Conservation (phyloP, 1,140 invertebrate genomes). For the Telenomus remus region DNA sequence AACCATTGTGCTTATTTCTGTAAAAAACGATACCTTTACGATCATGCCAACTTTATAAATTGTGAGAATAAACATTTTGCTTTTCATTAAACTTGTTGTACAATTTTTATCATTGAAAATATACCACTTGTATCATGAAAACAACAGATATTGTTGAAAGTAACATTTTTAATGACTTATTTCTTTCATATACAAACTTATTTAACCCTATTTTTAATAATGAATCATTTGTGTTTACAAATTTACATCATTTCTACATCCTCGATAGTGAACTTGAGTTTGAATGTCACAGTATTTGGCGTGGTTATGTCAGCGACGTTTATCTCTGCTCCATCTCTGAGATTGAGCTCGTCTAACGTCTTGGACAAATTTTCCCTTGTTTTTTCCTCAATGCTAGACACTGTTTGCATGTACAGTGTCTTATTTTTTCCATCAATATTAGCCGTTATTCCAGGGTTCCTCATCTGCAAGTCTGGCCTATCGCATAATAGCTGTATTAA, state of each 20-base stretch:
- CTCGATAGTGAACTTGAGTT: slow-evolving; percentile 78
- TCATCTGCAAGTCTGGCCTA: slow-evolving; percentile 86
- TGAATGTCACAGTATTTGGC: slow-evolving; percentile 85
- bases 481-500: slow-evolving; percentile 88
- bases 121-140: no score
- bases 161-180: no score
- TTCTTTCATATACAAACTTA: no score
- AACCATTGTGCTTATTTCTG: slow-evolving; percentile 2
- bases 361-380: slow-evolving; percentile 92
- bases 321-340: slow-evolving; percentile 88
- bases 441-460: slow-evolving; percentile 88
- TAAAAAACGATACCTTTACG: no score
- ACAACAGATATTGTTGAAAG: no score
- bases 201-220: no score
- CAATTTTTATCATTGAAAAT: no score
- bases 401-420: slow-evolving; percentile 94
- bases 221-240: no score
- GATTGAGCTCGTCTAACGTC: slow-evolving; percentile 87
- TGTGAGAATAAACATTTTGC: no score
- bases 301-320: slow-evolving; percentile 93
- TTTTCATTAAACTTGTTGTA: no score
- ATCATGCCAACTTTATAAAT: no score
- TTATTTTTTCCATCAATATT: slow-evolving; percentile 88
- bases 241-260: slow-evolving; percentile 74
- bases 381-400: slow-evolving; percentile 91